These are phyloP conservation scores for Saxicola maurus DNA, from an alignment of 2,797 vertebrate genomes.

Conservation along the genomic window DNA sequence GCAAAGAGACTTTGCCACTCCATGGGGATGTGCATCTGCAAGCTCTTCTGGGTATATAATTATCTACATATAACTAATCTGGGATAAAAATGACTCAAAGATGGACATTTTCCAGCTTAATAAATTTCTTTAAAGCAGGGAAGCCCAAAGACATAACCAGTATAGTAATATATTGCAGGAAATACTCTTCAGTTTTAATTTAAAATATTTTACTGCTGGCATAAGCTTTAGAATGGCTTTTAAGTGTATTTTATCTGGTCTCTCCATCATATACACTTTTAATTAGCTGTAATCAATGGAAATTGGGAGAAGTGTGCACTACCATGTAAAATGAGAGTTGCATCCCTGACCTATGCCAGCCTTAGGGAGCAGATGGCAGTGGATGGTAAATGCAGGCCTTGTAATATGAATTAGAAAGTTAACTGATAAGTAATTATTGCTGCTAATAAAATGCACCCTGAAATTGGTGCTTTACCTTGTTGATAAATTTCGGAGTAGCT, in stretches of 20 bases:
- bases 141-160: not conserved
- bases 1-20: not conserved
- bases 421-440: constrained; percentile 54
- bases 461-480: constrained; percentile 43
- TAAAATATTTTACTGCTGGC: not conserved
- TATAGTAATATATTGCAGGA: not conserved
- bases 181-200: not conserved
- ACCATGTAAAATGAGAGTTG: constrained; percentile 6
- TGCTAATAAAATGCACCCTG: constrained; percentile 14
- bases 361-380: not conserved
- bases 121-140: not conserved
- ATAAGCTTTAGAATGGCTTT: not conserved
- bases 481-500: constrained; percentile 17
- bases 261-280: not conserved
- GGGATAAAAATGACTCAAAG: not conserved
- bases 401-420: constrained; percentile 24
- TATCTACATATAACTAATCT: not conserved
- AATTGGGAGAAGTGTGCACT: not conserved
- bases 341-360: not conserved
- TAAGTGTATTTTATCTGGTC: constrained; percentile 4
- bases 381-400: constrained; percentile 10
- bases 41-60: not conserved
- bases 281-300: not conserved
- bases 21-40: fast-evolving
- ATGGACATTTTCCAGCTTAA: not conserved